Conservation (phyloP, 2,888 invertebrate species). For the Dicyrtoma fusca region DNA sequence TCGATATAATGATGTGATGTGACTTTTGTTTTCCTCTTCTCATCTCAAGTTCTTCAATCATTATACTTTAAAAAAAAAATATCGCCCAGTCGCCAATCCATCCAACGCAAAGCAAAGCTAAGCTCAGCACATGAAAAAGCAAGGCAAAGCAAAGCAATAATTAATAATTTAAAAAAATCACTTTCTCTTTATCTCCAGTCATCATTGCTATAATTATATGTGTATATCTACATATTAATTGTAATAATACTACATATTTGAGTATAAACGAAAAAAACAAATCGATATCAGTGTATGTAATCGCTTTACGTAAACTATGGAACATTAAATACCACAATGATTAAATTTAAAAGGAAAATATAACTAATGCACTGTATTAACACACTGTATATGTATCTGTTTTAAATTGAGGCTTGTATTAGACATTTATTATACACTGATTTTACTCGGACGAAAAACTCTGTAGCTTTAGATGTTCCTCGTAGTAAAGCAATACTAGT, state of each 20-base stretch:
- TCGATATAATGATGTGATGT: conserved; percentile 10
- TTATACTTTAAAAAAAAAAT: not conserved
- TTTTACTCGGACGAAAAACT: not conserved
- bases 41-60: conserved; percentile 6
- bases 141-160: not conserved
- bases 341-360: conserved; percentile 27
- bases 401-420: not conserved
- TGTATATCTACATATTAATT: not conserved
- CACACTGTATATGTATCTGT: not conserved
- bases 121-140: not conserved
- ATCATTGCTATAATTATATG: conserved; percentile 12
- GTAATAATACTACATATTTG: conserved; percentile 3
- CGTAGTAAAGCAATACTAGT: no score
- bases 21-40: conserved; percentile 2
- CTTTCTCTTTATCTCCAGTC: conserved; percentile 7
- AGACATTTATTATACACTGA: not conserved
- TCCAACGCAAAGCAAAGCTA: not conserved
- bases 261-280: conserved; percentile 22
- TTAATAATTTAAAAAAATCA: not conserved
- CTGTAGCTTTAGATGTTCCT: no score
- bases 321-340: conserved; percentile 34
- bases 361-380: conserved; percentile 23
- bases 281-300: conserved; percentile 36
- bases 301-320: conserved; percentile 34
- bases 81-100: conserved; percentile 24